Conservation (phyloP, 2,113 vertebrate species). For the Gambusia holbrooki region DNA sequence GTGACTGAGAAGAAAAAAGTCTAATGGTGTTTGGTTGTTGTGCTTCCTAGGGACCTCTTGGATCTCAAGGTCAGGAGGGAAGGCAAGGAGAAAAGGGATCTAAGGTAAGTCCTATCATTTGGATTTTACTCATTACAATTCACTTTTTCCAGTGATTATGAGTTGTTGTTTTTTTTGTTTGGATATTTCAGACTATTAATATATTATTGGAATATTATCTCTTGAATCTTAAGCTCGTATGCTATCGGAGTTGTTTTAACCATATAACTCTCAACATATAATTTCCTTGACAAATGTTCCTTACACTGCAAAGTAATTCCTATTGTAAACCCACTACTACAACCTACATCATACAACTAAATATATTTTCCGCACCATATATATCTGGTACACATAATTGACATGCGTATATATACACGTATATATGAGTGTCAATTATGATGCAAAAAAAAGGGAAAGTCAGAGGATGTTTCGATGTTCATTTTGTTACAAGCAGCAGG, state of each 20-base stretch:
- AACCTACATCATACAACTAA: too few species aligned
- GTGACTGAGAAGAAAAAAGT: neutral
- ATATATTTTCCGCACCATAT: too few species aligned
- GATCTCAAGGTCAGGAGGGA: conserved; percentile 87
- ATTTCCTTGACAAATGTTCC: neutral
- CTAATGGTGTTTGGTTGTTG: neutral
- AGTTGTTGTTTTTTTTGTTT: neutral
- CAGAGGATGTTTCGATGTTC: neutral
- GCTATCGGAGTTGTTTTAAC: neutral
- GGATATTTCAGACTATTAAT: neutral
- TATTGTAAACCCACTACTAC: too few species aligned
- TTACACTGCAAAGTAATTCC: neutral
- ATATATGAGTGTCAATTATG: neutral
- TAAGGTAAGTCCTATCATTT: conserved; percentile 83
- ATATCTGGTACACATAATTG: too few species aligned
- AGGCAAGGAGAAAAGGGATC: conserved; percentile 96
- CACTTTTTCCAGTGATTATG: neutral
- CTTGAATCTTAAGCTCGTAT: neutral
- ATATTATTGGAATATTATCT: neutral
- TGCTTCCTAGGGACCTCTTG: conserved; percentile 82
- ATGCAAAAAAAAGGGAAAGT: neutral
- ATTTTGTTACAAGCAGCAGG: neutral
- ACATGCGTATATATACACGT: too few species aligned
- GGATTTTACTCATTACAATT: neutral
- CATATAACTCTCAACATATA: too few species aligned